These are phyloP conservation scores for Perdita meconis DNA, from an alignment of 2,888 invertebrate species.

Conservation along the genomic window DNA sequence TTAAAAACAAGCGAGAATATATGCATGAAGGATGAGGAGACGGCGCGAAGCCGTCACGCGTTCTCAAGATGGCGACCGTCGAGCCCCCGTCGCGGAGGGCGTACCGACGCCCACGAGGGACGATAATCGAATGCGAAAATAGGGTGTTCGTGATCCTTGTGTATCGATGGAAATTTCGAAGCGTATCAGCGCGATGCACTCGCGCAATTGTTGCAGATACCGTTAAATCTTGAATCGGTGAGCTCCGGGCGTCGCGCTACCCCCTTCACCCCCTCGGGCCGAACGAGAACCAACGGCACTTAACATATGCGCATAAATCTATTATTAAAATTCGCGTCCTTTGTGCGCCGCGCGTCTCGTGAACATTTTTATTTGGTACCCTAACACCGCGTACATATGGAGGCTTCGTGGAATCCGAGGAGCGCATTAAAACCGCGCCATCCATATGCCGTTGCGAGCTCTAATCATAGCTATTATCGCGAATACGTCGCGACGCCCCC, in stretches of 20 bases:
- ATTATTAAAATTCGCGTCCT: slow-evolving; percentile 82
- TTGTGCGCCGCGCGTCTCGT: slow-evolving; percentile 68
- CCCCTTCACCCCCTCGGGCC: slow-evolving; percentile 48
- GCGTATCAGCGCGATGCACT: slow-evolving; percentile 2
- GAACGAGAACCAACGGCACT: slow-evolving; percentile 79
- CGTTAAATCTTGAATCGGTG: slow-evolving; percentile 54
- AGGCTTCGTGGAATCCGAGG: slow-evolving; percentile 69
- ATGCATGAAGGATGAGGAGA: slow-evolving; percentile 44
- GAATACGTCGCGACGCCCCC: slow-evolving; percentile 46
- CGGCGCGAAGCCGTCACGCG: slow-evolving; percentile 32
- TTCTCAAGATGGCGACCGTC: slow-evolving; percentile 61
- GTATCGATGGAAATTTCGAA: slow-evolving; percentile 34
- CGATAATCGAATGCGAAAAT: slow-evolving; percentile 58
- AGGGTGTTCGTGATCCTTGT: neutral
- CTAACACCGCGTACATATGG: slow-evolving; percentile 76
- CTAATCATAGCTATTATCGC: slow-evolving; percentile 74
- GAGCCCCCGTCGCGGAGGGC: slow-evolving; percentile 29
- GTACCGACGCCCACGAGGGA: slow-evolving; percentile 16
- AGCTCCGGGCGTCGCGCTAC: slow-evolving; percentile 9
- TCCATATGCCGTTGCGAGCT: slow-evolving; percentile 77
- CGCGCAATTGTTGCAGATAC: slow-evolving; percentile 55
- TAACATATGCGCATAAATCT: slow-evolving; percentile 84
- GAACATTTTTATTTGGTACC: slow-evolving; percentile 75
- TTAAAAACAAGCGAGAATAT: neutral
- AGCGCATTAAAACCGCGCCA: slow-evolving; percentile 70